A percentile compares a stretch with the other conserved stretches of the same genome.
Evolutionary conservation across 1,140 invertebrate species (phyloP).

Genomic region (Plectus sambesii): DNA sequence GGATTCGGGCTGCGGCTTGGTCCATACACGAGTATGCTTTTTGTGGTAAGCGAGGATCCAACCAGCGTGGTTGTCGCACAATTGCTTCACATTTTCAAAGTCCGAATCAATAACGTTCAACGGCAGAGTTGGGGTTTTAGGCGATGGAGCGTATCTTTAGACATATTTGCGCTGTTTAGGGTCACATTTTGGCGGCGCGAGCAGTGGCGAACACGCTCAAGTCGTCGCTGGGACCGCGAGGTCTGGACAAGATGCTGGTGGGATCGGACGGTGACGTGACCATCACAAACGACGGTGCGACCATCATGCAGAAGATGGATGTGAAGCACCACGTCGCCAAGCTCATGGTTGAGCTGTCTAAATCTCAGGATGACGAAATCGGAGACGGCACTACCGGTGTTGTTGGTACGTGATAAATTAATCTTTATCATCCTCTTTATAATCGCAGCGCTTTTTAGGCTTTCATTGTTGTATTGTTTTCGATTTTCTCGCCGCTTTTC

Average conservation of each 20-base stretch:
- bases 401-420: constrained; percentile 70
- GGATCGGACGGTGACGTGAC: constrained; percentile 94
- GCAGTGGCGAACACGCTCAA: constrained; percentile 75
- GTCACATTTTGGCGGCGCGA: constrained; percentile 86
- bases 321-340: constrained; percentile 97
- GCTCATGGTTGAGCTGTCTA: constrained; percentile 89
- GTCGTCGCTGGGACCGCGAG: constrained; percentile 88
- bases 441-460: not conserved
- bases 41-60: no score
- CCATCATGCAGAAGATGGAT: constrained; percentile 97
- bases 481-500: constrained; percentile 2
- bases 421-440: constrained; percentile 5
- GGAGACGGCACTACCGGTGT: constrained; percentile 99
- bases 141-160: no score
- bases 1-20: no score
- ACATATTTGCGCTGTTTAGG: constrained; percentile 65
- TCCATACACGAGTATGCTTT: no score
- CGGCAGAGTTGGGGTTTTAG: no score
- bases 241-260: constrained; percentile 91
- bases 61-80: no score
- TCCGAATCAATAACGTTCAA: no score
- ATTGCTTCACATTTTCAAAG: no score
- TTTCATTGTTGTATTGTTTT: constrained; percentile 6
- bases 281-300: constrained; percentile 98
- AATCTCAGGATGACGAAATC: constrained; percentile 99